Base-by-base conservation (phyloP, 2,888 invertebrate genomes). In the Ormyrus rosae region DNA sequence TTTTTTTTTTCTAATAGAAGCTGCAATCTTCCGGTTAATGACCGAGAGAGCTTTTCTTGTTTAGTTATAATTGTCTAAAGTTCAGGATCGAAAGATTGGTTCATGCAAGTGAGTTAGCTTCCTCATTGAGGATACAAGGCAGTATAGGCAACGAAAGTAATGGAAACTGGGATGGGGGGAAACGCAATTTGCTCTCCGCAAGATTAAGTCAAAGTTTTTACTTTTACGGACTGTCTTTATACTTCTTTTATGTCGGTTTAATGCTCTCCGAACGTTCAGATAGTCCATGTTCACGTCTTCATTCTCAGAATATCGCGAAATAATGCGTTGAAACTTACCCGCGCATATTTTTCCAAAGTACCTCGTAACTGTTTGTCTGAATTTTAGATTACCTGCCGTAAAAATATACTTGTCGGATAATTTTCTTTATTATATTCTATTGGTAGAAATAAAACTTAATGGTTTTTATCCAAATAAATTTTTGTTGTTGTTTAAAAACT, bases 151-250 rank as follows among this genome's bases (percentile, higher is more conserved):
- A 71, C 19, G 7, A 13, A 82, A 83, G 83, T 86, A 87, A 88
- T 86, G 86, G 87, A 87, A 88, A 85, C 85, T 82, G 84, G 84
- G 64, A 81, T 80, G 80, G 34, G 81, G 81, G 81, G 82, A 85
- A 85, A 85, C 83, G 85, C 85, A 87, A 88, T 87, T 88, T 87
- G 85, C 85, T 82, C 85, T 82, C 82, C 82, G 82, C 82, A 78
- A 86, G 86, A 87, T 88, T 86, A 88, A 86, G 85, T 84, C 81
- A 83, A 84, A 87, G 83, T 86, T 87, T 87, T 86, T 86, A 84
- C 83, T 85, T 86, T 86, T 86, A 86, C 82, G 81, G 82, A 81
- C 81, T 69, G 78, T 83, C 84, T 87, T 86, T 86, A 87, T 84
- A 82, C 76, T 80, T 81, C 83, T 87, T 87, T 87, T 86, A 87